Conservation (phyloP, 2,113 vertebrate species). For the western clawed frog (Xenopus tropicalis) region DNA sequence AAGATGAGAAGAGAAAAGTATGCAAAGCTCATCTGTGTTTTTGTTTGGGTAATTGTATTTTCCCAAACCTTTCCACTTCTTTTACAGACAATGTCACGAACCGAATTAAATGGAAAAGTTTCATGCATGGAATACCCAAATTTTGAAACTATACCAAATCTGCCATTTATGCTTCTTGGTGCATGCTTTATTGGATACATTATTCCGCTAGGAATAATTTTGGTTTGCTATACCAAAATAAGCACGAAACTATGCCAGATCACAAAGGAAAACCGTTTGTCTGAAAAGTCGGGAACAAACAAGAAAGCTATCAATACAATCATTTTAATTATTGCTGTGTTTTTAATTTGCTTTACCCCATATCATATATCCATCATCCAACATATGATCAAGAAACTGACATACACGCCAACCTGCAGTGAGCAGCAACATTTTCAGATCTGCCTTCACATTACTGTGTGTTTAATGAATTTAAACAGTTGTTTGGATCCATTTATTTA, state of each 20-base stretch:
- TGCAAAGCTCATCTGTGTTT: constrained; percentile 77
- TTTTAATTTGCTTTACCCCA: constrained; percentile 87
- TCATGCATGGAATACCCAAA: constrained; percentile 97
- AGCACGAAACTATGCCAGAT: constrained; percentile 80
- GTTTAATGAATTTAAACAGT: constrained; percentile 94
- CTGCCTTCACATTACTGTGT: constrained; percentile 85
- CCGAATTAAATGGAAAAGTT: constrained; percentile 57
- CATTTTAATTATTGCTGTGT: constrained; percentile 88
- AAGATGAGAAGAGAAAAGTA: constrained; percentile 76
- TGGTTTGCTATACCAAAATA: constrained; percentile 84
- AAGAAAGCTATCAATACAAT: constrained; percentile 91
- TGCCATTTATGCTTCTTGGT: constrained; percentile 80
- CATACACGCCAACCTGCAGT: constrained; percentile 59
- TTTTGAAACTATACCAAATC: constrained; percentile 72
- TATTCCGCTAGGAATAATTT: constrained; percentile 78
- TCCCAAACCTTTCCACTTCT: constrained; percentile 86
- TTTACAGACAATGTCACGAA: constrained; percentile 66
- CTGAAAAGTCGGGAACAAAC: constrained; percentile 85
- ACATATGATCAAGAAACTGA: constrained; percentile 89
- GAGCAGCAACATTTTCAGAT: constrained; percentile 81
- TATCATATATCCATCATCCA: constrained; percentile 88
- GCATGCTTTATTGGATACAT: constrained; percentile 83
- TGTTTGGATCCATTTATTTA: constrained; percentile 95
- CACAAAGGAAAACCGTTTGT: constrained; percentile 82
- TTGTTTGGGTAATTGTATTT: constrained; percentile 84